Percentiles rank a stretch among this genome's conserved stretches.
Evolutionary conservation across 2,888 invertebrate genomes (phyloP).

Genomic region (Teleiodes luculella): DNA sequence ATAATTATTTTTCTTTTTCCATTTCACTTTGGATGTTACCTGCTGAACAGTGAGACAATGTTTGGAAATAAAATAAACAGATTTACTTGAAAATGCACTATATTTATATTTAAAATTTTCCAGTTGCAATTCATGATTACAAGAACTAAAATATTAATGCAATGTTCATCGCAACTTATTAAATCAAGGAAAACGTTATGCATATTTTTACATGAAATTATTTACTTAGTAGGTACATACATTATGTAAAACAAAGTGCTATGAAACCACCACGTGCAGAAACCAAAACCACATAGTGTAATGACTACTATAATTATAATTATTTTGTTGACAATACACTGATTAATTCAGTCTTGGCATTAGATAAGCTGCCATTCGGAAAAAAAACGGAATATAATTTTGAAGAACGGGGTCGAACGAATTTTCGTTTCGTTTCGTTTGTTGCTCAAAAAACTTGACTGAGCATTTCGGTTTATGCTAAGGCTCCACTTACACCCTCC

Average conservation of each 20-base stretch:
- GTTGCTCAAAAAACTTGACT: too few relatives aligned
- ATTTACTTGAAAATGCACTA: slow-evolving; percentile 53
- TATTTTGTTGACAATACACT: too few relatives aligned
- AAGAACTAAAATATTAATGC: slow-evolving; percentile 39
- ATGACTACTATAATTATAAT: slow-evolving; percentile 14
- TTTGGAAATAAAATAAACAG: slow-evolving; percentile 25
- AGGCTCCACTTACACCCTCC: too few relatives aligned
- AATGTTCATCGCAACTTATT: slow-evolving; percentile 44
- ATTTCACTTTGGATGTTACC: too few relatives aligned
- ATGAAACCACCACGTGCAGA: slow-evolving; percentile 26
- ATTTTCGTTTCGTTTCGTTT: too few relatives aligned
- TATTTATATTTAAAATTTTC: slow-evolving; percentile 44
- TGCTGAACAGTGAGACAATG: too few relatives aligned
- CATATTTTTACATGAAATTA: slow-evolving; percentile 39
- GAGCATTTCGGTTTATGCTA: too few relatives aligned
- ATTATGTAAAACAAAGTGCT: slow-evolving; percentile 16
- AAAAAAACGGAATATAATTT: too few relatives aligned
- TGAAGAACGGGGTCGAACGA: too few relatives aligned
- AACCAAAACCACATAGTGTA: slow-evolving; percentile 27
- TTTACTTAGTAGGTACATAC: slow-evolving; percentile 9
- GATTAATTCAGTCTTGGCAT: too few relatives aligned
- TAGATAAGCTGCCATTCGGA: too few relatives aligned
- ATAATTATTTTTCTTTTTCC: too few relatives aligned
- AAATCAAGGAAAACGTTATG: slow-evolving; percentile 24
- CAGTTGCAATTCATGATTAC: slow-evolving; percentile 52